phyloP scores from a whole-genome alignment of 1,140 invertebrate species.

The Rhopalosiphum maidis region DNA sequence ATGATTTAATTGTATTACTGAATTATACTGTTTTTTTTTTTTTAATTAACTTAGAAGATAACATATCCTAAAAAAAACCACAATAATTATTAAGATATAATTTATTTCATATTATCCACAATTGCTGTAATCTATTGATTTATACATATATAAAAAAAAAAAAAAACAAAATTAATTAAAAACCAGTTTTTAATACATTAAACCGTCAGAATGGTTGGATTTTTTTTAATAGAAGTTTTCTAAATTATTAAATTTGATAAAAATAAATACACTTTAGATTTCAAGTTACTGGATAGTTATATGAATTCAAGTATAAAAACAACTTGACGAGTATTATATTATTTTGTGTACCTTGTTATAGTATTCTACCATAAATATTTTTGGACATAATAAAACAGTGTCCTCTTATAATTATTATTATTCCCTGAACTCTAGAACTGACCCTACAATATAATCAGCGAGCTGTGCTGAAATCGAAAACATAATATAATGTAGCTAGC shows the following conservation, averaged over 20 bases:
- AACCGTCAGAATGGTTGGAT: too few species aligned
- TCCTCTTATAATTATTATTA: constrained; percentile 4
- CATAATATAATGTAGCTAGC: background rate
- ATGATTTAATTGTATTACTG: too few species aligned
- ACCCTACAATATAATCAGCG: background rate
- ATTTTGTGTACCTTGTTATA: background rate
- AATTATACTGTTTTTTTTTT: too few species aligned
- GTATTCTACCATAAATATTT: constrained; percentile 20
- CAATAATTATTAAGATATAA: too few species aligned
- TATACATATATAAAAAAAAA: too few species aligned
- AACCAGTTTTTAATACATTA: too few species aligned
- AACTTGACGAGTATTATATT: background rate
- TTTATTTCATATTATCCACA: too few species aligned
- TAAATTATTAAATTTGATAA: background rate
- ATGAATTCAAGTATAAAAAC: background rate
- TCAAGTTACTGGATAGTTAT: background rate
- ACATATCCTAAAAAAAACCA: too few species aligned
- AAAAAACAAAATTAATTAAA: too few species aligned
- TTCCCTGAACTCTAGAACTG: background rate
- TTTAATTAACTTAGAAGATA: too few species aligned
- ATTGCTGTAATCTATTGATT: too few species aligned
- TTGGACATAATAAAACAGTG: background rate
- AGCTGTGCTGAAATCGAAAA: background rate
- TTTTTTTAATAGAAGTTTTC: background rate
- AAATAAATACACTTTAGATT: background rate